Evolutionary conservation across 2,113 vertebrate species (phyloP).

Genomic region (Anas platyrhynchos): DNA sequence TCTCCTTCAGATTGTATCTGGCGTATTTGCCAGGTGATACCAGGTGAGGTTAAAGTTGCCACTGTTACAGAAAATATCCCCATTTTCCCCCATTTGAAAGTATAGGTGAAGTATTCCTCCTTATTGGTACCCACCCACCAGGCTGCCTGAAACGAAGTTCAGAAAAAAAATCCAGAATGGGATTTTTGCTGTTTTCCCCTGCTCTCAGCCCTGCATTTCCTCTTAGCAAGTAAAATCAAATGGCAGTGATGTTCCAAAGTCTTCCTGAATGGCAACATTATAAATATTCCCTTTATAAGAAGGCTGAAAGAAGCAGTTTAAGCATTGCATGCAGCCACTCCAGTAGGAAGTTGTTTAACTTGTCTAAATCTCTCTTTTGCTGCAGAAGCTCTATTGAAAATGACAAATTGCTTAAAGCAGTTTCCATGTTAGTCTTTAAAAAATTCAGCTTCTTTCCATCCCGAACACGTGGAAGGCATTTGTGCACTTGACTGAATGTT

Average conservation of each 20-base stretch:
- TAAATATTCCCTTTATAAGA: slow-evolving; percentile 11
- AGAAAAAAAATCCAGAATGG: not conserved
- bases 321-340: not conserved
- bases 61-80: not conserved
- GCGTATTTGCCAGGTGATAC: not conserved
- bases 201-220: slow-evolving; percentile 5
- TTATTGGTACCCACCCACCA: not conserved
- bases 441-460: slow-evolving; percentile 54
- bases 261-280: slow-evolving; percentile 26
- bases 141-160: not conserved
- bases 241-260: slow-evolving; percentile 46
- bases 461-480: slow-evolving; percentile 66
- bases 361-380: slow-evolving; percentile 37
- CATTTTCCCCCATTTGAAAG: not conserved
- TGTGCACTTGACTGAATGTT: slow-evolving; percentile 64
- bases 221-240: slow-evolving; percentile 18
- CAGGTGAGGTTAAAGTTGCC: not conserved
- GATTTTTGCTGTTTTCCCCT: not conserved
- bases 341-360: slow-evolving; percentile 42
- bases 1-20: not conserved
- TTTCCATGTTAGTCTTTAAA: slow-evolving; percentile 68
- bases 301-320: not conserved
- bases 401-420: slow-evolving; percentile 73
- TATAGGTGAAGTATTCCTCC: not conserved
- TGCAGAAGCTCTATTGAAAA: slow-evolving; percentile 53